phyloP scores from a whole-genome alignment of 1,140 invertebrate species.

The Acyrthosiphon pisum region DNA sequence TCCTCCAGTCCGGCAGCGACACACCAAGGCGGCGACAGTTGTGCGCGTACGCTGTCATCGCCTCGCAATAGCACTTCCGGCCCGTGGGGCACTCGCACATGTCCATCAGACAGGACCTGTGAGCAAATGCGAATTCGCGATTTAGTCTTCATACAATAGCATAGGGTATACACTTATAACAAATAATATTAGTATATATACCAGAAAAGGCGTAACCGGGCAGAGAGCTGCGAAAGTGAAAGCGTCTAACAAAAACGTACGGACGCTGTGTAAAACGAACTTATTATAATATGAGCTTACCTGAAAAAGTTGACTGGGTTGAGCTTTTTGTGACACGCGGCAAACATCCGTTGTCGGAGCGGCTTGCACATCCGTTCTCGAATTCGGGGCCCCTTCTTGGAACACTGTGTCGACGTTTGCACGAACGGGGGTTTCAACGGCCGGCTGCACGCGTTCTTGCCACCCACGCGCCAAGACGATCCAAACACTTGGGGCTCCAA shows the following conservation, averaged over 20 bases:
- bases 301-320: slow-evolving; percentile 81
- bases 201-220: neutral
- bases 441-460: slow-evolving; percentile 78
- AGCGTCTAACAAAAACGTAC: no score
- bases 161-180: neutral
- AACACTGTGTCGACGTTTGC: slow-evolving; percentile 71
- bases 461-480: slow-evolving; percentile 84
- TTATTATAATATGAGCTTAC: slow-evolving; percentile 62
- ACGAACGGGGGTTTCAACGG: slow-evolving; percentile 81
- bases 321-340: slow-evolving; percentile 75
- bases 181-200: neutral
- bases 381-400: neutral
- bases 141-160: neutral
- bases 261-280: no score
- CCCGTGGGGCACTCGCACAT: slow-evolving; percentile 86
- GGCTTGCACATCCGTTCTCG: slow-evolving; percentile 61
- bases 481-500: slow-evolving; percentile 77
- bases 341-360: slow-evolving; percentile 67
- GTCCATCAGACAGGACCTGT: slow-evolving; percentile 82
- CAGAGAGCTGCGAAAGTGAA: no score
- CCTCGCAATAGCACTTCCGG: slow-evolving; percentile 84
- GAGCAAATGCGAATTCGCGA: neutral
- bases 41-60: slow-evolving; percentile 84
- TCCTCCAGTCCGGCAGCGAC: slow-evolving; percentile 72
- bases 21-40: slow-evolving; percentile 82